These are phyloP conservation scores for Seriola aureovittata DNA, from an alignment of 2,113 vertebrate genomes.

Conservation along the genomic window DNA sequence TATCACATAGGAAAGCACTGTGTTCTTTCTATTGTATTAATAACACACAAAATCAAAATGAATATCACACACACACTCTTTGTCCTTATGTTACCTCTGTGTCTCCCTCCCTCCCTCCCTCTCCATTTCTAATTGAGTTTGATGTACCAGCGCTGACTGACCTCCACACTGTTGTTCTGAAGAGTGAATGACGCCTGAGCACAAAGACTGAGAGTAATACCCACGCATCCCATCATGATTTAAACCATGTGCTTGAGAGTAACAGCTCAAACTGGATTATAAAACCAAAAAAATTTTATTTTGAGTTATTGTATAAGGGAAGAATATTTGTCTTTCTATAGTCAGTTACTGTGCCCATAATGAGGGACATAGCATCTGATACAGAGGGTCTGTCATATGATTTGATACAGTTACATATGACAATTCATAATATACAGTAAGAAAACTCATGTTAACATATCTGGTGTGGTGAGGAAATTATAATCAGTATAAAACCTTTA, in stretches of 20 bases:
- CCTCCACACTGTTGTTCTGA: slow-evolving; percentile 26
- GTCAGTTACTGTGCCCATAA: neutral
- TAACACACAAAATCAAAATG: neutral
- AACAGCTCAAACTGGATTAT: slow-evolving; percentile 4
- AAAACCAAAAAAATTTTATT: neutral
- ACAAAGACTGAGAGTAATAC: neutral
- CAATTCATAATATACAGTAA: neutral
- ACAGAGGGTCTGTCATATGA: neutral
- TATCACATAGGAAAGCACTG: neutral
- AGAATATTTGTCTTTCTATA: neutral
- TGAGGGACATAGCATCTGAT: neutral
- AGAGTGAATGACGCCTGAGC: neutral
- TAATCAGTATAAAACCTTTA: neutral
- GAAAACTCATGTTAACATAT: neutral
- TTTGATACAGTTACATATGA: neutral
- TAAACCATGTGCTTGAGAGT: slow-evolving; percentile 22
- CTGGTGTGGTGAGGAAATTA: neutral
- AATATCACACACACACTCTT: neutral
- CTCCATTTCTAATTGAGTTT: neutral
- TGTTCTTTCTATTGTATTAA: slow-evolving; percentile 14
- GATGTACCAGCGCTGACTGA: slow-evolving; percentile 21
- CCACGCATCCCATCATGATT: neutral
- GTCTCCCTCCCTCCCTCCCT: neutral
- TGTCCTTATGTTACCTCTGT: slow-evolving; percentile 31
- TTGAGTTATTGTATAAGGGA: neutral